phyloP scores from a whole-genome alignment of 1,140 invertebrate genomes.

The Lepidurus packardi region DNA sequence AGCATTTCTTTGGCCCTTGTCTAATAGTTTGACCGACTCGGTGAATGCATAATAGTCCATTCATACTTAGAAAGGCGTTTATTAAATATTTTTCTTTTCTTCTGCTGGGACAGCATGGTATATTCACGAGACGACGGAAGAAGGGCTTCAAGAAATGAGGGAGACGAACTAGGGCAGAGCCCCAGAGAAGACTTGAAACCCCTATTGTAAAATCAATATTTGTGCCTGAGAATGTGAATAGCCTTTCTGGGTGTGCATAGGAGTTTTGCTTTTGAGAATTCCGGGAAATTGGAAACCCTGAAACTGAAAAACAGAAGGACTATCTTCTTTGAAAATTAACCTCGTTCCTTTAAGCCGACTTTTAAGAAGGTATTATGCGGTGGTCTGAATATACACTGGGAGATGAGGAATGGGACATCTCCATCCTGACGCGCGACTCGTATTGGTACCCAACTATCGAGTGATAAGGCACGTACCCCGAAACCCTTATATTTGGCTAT shows the following conservation, averaged over 20 bases:
- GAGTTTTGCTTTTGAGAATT: background rate
- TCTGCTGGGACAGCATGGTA: background rate
- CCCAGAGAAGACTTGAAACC: background rate
- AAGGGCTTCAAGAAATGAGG: background rate
- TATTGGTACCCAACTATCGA: background rate
- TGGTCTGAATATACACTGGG: background rate
- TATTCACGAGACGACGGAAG: background rate
- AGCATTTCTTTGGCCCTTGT: background rate
- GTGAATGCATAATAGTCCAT: background rate
- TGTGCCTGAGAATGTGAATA: background rate
- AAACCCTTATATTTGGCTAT: background rate
- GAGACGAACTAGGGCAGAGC: background rate
- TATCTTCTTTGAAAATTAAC: background rate
- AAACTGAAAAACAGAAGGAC: background rate
- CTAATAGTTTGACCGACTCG: background rate
- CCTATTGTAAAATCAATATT: slow-evolving; percentile 20
- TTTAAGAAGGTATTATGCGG: background rate
- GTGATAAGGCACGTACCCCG: background rate
- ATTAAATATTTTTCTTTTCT: background rate
- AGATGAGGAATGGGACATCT: background rate
- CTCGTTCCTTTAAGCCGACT: background rate
- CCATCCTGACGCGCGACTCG: background rate
- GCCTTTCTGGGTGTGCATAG: slow-evolving; percentile 6
- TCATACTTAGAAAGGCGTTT: background rate
- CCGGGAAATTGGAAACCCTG: background rate